Evolutionary conservation across 2,113 vertebrate genomes (phyloP).

Genomic region (Cyanistes caeruleus): DNA sequence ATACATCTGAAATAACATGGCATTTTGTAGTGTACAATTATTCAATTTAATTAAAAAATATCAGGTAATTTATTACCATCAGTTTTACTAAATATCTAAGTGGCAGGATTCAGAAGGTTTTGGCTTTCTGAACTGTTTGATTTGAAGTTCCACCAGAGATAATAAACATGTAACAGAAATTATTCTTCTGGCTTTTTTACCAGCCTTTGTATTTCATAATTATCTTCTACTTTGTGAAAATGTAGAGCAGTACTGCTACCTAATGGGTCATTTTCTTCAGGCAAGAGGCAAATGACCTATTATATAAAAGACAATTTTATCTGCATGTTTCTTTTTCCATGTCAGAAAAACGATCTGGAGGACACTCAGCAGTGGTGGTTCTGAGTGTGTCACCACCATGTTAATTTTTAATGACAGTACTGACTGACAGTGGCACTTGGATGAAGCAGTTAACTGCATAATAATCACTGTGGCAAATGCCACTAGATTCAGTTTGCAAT

Average conservation of each 20-base stretch:
- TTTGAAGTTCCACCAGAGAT: background rate
- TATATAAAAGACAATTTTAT: background rate
- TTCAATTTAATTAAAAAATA: background rate
- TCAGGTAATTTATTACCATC: background rate
- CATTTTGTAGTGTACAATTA: background rate
- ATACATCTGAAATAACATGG: background rate
- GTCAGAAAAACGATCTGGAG: background rate
- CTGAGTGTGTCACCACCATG: rapidly evolving
- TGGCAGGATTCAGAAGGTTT: background rate
- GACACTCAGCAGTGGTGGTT: background rate
- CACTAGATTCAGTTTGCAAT: background rate
- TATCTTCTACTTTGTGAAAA: background rate
- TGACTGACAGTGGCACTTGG: background rate
- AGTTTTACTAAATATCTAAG: background rate
- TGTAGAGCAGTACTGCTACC: background rate
- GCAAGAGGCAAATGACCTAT: background rate
- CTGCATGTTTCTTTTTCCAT: background rate
- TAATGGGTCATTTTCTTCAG: background rate
- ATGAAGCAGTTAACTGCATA: background rate
- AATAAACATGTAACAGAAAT: background rate
- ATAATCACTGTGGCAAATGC: background rate
- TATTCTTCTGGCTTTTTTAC: background rate
- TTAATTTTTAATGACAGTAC: background rate
- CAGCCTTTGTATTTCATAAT: background rate
- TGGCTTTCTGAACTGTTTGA: background rate